A percentile compares a stretch with the other conserved stretches of the same genome.
phyloP scores from a whole-genome alignment of 2,113 vertebrate species.

The Dicrurus megarhynchus region DNA sequence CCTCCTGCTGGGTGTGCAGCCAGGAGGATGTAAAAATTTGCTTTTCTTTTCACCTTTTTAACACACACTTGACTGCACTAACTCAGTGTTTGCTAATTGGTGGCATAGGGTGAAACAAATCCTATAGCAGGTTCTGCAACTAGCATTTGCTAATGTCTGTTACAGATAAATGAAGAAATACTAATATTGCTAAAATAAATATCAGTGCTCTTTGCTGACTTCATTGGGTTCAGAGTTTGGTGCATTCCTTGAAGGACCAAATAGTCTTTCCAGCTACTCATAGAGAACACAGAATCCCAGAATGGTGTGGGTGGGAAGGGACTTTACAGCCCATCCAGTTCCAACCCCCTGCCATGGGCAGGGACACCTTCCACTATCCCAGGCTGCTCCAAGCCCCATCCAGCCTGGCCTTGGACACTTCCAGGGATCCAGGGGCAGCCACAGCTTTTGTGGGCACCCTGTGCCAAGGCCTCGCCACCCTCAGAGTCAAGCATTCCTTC shows the following conservation, averaged over 20 bases:
- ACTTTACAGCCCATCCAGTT: neutral
- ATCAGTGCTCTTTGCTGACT: neutral
- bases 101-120: neutral
- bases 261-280: neutral
- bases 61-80: neutral
- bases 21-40: neutral
- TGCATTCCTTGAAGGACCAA: neutral
- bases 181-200: neutral
- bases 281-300: neutral
- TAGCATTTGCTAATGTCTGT: neutral
- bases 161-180: neutral
- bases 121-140: neutral
- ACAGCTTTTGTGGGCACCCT: neutral
- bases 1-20: neutral
- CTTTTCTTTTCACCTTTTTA: neutral
- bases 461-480: fast-evolving
- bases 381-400: neutral
- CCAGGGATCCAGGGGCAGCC: neutral
- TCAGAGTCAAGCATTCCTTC: neutral
- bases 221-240: neutral
- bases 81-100: neutral
- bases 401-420: fast-evolving
- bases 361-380: neutral
- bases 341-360: neutral
- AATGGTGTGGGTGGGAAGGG: neutral